phyloP scores from a whole-genome alignment of 1,140 invertebrate genomes.

The Micrasema longulum region DNA sequence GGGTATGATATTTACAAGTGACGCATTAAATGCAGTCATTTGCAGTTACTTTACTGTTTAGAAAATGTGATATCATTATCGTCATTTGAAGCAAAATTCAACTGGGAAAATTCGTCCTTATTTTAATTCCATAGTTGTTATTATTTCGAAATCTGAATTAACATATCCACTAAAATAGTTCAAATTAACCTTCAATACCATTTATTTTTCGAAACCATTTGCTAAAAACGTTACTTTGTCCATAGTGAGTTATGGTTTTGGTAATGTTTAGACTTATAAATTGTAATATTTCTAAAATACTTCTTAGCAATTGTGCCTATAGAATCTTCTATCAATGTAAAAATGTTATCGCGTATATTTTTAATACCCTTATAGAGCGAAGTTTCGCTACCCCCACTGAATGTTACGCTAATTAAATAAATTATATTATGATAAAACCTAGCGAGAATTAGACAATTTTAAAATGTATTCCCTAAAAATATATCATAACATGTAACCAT shows the following conservation, averaged over 20 bases:
- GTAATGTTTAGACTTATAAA: conserved; percentile 21
- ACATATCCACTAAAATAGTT: conserved; percentile 33
- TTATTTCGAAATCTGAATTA: conserved; percentile 11
- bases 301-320: conserved; percentile 54
- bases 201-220: background rate
- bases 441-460: conserved; percentile 28
- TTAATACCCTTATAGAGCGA: conserved; percentile 42
- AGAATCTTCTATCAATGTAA: conserved; percentile 49
- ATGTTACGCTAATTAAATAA: conserved; percentile 35
- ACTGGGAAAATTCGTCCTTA: no score
- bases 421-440: conserved; percentile 34
- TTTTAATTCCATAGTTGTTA: background rate
- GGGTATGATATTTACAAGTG: no score
- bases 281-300: conserved; percentile 39
- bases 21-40: no score
- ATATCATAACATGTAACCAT: conserved; percentile 29
- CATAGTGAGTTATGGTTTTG: background rate
- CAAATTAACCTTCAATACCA: conserved; percentile 4
- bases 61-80: no score
- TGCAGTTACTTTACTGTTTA: no score
- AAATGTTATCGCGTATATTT: conserved; percentile 40
- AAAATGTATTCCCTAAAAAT: conserved; percentile 30
- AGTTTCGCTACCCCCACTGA: conserved; percentile 27
- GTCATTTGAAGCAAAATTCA: no score
- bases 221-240: conserved; percentile 1